A percentile compares a stretch with the other conserved stretches of the same genome.
Conservation (phyloP, 2,113 vertebrate genomes). For the Dendropsophus ebraccatus region DNA sequence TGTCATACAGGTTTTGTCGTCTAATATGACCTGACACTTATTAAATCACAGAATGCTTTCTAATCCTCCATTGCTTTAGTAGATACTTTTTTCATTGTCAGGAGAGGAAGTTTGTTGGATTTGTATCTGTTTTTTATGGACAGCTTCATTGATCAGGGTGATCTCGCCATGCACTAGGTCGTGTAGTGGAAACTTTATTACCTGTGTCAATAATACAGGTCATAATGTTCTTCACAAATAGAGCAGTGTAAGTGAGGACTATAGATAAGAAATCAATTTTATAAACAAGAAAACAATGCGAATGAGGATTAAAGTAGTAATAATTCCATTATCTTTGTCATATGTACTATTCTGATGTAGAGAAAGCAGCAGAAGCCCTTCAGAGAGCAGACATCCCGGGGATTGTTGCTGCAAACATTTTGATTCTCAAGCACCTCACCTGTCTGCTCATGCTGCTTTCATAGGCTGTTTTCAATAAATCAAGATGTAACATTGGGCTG, state of each 20-base stretch:
- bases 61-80: neutral
- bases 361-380: neutral
- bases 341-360: neutral
- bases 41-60: neutral
- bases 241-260: neutral
- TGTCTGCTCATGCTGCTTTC: constrained; percentile 31
- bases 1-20: neutral
- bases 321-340: neutral
- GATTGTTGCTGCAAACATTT: constrained; percentile 33
- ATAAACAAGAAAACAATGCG: neutral
- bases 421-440: constrained; percentile 27
- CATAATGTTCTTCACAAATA: too few species aligned
- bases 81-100: neutral
- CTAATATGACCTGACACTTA: neutral
- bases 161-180: neutral
- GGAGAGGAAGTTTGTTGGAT: neutral
- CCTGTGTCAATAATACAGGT: neutral
- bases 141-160: constrained; percentile 1
- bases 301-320: neutral
- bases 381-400: neutral
- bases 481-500: constrained; percentile 1
- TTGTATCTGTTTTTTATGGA: neutral
- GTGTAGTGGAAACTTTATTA: neutral
- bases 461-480: constrained; percentile 20
- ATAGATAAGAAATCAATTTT: neutral